Evolutionary conservation across 2,888 invertebrate genomes (phyloP), one percentile per base, ranked within the genome.

Genomic region (Melipona bicolor): DNA sequence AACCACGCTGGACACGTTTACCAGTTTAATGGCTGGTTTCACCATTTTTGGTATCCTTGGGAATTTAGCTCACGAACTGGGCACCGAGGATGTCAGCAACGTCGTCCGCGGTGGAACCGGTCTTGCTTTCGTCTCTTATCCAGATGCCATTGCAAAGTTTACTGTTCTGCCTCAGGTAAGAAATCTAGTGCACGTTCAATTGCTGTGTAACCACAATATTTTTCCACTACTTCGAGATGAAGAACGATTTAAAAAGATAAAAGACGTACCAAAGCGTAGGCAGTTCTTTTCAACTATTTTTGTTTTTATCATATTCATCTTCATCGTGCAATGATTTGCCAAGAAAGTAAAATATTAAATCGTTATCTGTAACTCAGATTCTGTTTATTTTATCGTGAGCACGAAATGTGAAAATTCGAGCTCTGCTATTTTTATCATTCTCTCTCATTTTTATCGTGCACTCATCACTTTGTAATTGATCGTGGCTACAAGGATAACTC

Each of bases 1-100:
- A 4, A 97, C 97, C 0, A 96, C 97, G 0, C 93, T 98, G 92
- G 98, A 98, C 91, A 98, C 98, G 0, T 96, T 97, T 89, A 98
- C 98, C 0, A 98, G 98, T 86, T 93, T 98, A 52, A 95, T 98
- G 64, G 97, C 98, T 0, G 98, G 98, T 4, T 96, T 97, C 83
- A 97, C 98, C 3, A 98, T 98, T 87, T 98, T 98, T 92, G 97
- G 97, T 6, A 97, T 98, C 85, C 95, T 98, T 68, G 98, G 98
- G 0, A 97, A 97, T 93, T 94, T 98, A 90, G 97, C 98, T 0
- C 94, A 96, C 90, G 96, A 97, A 92, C 95, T 95, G 70, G 95
- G 96, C 11, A 95, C 95, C 17, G 95, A 96, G 36, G 96, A 96
- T 17, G 96, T 97, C 2, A 92, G 94, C 11, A 94, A 96, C 0